These are phyloP conservation scores for Nephrocerus scutellatus DNA, from an alignment of 2,888 invertebrate genomes.

Conservation along the genomic window DNA sequence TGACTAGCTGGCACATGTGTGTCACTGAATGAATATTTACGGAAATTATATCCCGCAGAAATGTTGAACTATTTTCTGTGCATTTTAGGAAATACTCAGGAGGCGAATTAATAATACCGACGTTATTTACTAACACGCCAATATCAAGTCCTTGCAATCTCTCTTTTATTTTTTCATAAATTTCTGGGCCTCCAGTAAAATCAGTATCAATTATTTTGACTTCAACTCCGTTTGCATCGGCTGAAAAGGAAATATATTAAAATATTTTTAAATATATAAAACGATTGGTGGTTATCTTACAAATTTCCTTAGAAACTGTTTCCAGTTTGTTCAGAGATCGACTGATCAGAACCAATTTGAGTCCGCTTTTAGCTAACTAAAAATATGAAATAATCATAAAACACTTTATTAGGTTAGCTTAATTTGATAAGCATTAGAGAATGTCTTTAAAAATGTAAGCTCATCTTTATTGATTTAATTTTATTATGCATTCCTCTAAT, in stretches of 20 bases:
- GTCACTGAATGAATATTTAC: conserved; percentile 75
- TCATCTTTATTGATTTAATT: too few relatives aligned
- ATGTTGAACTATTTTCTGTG: conserved; percentile 52
- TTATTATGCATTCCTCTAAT: too few relatives aligned
- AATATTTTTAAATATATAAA: conserved; percentile 1
- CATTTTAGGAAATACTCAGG: conserved; percentile 72
- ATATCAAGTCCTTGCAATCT: conserved; percentile 68
- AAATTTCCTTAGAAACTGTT: conserved; percentile 63
- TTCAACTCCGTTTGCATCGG: conserved; percentile 60
- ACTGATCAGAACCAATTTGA: conserved; percentile 74
- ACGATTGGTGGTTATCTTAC: conserved; percentile 45
- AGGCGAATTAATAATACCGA: conserved; percentile 77
- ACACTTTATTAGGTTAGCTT: too few relatives aligned
- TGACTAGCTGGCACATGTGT: conserved; percentile 74
- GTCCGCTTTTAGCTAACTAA: conserved; percentile 65
- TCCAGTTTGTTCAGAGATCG: conserved; percentile 67
- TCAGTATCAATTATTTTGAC: conserved; percentile 76
- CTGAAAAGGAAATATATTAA: conserved; percentile 41
- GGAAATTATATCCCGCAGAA: conserved; percentile 61
- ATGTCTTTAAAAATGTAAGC: too few relatives aligned
- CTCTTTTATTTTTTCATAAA: conserved; percentile 65
- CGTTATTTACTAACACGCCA: conserved; percentile 86
- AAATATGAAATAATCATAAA: too few relatives aligned
- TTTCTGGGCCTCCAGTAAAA: conserved; percentile 64
- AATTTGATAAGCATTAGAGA: too few relatives aligned